Conservation (phyloP, 1,140 invertebrate genomes). For the Gonatopus flavifemur region DNA sequence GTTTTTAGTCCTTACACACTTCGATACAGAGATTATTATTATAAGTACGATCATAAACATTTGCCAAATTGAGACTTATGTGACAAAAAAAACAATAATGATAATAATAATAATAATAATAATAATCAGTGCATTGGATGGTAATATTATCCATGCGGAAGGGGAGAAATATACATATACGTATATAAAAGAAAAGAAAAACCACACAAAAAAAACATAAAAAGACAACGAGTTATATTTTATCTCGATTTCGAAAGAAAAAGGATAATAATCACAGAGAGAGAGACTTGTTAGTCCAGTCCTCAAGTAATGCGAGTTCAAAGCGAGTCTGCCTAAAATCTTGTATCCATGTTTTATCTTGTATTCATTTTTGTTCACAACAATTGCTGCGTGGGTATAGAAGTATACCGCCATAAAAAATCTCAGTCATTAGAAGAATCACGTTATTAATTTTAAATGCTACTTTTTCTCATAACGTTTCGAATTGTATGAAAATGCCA, state of each 20-base stretch:
- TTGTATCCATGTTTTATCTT: too few relatives aligned
- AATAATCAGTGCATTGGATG: slow-evolving; percentile 33
- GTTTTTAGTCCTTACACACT: slow-evolving; percentile 46
- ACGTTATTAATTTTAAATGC: too few relatives aligned
- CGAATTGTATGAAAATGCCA: neutral
- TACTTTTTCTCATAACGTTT: too few relatives aligned
- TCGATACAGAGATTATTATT: slow-evolving; percentile 47
- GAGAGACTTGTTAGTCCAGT: slow-evolving; percentile 17
- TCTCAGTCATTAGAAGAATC: too few relatives aligned
- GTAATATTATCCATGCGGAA: slow-evolving; percentile 21
- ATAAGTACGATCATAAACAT: slow-evolving; percentile 42
- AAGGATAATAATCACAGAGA: slow-evolving; percentile 14
- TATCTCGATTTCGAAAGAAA: slow-evolving; percentile 30
- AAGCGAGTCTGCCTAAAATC: too few relatives aligned
- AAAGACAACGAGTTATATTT: slow-evolving; percentile 33
- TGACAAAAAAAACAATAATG: slow-evolving; percentile 31
- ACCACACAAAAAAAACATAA: slow-evolving; percentile 22
- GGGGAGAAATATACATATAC: slow-evolving; percentile 11
- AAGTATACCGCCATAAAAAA: too few relatives aligned
- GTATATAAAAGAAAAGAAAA: slow-evolving; percentile 16
- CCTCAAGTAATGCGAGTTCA: slow-evolving; percentile 16
- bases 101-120: slow-evolving; percentile 34
- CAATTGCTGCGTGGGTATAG: too few relatives aligned
- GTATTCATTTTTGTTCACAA: too few relatives aligned
- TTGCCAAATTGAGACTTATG: slow-evolving; percentile 46